phyloP scores from a whole-genome alignment of 2,888 invertebrate genomes.

The Conus canariensis region DNA sequence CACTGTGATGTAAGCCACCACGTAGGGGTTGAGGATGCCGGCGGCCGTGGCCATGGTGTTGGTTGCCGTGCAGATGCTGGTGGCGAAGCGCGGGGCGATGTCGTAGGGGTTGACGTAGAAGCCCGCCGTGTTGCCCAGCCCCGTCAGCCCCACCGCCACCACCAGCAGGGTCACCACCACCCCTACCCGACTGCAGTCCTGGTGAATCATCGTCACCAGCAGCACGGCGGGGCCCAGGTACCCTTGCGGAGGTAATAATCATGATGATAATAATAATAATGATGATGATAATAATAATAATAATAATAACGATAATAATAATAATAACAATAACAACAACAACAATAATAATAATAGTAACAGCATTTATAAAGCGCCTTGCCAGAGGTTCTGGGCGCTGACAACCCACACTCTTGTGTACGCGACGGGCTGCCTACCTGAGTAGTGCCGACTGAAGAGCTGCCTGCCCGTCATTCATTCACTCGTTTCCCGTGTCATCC shows the following conservation, averaged over 20 bases:
- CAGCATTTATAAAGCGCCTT: no score
- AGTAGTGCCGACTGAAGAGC: no score
- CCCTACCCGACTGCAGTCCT: constrained; percentile 24
- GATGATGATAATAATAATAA: no score
- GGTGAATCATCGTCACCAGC: constrained; percentile 34
- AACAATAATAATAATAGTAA: no score
- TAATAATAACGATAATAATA: no score
- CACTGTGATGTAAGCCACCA: constrained; percentile 54
- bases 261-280: no score
- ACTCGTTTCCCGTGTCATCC: no score
- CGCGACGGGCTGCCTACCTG: no score
- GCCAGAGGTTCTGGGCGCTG: no score
- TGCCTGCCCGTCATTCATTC: no score
- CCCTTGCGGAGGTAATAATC: neutral
- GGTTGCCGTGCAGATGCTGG: constrained; percentile 52
- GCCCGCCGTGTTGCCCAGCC: constrained; percentile 56
- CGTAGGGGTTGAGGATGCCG: constrained; percentile 56
- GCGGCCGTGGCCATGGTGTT: constrained; percentile 55
- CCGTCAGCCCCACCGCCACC: constrained; percentile 8
- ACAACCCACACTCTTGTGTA: no score
- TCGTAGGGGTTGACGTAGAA: constrained; percentile 58
- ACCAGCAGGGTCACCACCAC: constrained; percentile 35
- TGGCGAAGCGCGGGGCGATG: constrained; percentile 57
- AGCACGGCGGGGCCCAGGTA: constrained; percentile 3
- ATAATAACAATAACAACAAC: no score